Conservation (phyloP, 1,140 invertebrate species). For the Leptestheria dahalacensis region DNA sequence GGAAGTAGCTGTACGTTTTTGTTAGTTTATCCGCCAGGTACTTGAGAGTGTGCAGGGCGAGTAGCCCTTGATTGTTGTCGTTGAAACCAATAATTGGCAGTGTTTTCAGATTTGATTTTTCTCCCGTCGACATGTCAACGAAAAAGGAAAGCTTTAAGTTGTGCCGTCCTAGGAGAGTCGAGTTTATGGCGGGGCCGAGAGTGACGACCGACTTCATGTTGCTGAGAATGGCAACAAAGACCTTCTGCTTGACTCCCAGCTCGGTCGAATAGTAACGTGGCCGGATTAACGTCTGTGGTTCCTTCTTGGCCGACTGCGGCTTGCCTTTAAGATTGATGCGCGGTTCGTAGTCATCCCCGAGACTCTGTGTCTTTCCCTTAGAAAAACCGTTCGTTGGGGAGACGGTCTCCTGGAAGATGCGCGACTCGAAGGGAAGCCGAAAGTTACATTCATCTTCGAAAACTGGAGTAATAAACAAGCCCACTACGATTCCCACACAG, state of each 20-base stretch:
- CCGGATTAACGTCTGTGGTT: constrained; percentile 32
- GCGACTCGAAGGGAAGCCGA: background rate
- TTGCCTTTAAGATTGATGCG: constrained; percentile 37
- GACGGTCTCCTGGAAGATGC: background rate
- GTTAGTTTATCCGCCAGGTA: constrained; percentile 77
- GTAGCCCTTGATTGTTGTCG: constrained; percentile 51
- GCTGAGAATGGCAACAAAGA: constrained; percentile 71
- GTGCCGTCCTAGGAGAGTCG: constrained; percentile 51
- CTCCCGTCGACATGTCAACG: constrained; percentile 49
- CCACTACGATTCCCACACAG: background rate
- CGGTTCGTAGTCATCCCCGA: constrained; percentile 37
- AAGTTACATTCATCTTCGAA: background rate
- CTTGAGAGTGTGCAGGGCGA: constrained; percentile 69
- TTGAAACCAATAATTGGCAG: constrained; percentile 66
- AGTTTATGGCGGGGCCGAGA: constrained; percentile 58
- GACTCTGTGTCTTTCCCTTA: background rate
- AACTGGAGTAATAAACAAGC: background rate
- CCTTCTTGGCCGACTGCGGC: constrained; percentile 25
- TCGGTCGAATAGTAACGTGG: constrained; percentile 86
- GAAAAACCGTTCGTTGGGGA: background rate
- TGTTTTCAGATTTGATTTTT: constrained; percentile 43
- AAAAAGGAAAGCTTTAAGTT: constrained; percentile 62
- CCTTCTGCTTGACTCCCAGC: constrained; percentile 71
- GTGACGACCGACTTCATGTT: constrained; percentile 49
- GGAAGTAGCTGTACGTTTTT: constrained; percentile 79